phyloP scores from a whole-genome alignment of 2,113 vertebrate genomes.

The Lichenostomus cassidix region DNA sequence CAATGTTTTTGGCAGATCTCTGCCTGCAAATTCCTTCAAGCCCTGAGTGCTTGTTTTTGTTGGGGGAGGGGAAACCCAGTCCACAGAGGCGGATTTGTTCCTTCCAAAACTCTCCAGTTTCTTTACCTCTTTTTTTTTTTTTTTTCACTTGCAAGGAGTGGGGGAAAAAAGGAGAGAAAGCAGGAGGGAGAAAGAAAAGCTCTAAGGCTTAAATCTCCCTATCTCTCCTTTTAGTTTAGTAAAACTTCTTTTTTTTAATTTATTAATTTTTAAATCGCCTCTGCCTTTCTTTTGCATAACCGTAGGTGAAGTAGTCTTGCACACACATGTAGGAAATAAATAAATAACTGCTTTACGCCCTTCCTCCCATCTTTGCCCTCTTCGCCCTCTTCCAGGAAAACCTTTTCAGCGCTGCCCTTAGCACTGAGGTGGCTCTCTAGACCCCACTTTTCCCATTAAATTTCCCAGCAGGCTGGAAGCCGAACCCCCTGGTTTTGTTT shows the following conservation, averaged over 20 bases:
- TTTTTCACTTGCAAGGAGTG: neutral
- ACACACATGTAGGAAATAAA: constrained; percentile 59
- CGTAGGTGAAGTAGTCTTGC: constrained; percentile 55
- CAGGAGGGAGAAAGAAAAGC: neutral
- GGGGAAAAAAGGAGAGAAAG: neutral
- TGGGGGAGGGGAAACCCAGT: constrained; percentile 85
- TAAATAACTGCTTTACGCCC: constrained; percentile 23
- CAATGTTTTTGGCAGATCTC: constrained; percentile 83
- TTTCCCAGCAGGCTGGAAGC: neutral
- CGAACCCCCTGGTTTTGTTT: neutral
- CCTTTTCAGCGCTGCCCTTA: neutral
- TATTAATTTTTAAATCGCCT: constrained; percentile 9
- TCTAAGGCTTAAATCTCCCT: constrained; percentile 27
- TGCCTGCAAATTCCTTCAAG: constrained; percentile 83
- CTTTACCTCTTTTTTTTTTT: constrained; percentile 61
- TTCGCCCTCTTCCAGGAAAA: neutral
- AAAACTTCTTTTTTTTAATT: neutral
- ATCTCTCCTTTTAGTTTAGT: neutral
- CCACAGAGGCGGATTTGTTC: constrained; percentile 85
- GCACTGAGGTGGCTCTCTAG: neutral
- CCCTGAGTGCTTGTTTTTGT: constrained; percentile 86
- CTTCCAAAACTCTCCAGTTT: constrained; percentile 79
- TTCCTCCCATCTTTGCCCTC: neutral
- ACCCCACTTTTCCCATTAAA: neutral
- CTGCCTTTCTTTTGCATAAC: constrained; percentile 57